Conservation (phyloP, 2,888 invertebrate species). For the Scaptomyza tumidula region DNA sequence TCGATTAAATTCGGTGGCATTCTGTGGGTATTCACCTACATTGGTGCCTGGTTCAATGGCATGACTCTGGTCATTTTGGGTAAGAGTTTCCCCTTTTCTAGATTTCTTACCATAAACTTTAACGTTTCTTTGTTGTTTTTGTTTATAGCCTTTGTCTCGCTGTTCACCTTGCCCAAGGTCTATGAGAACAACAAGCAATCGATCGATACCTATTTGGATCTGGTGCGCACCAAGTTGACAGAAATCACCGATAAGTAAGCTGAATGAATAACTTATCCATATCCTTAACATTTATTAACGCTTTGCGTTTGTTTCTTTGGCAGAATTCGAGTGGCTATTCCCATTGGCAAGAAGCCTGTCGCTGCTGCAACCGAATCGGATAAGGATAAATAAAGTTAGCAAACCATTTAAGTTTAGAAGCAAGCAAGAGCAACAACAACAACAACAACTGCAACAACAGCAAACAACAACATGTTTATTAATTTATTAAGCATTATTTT, state of each 20-base stretch:
- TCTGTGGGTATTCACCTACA: slow-evolving; percentile 98
- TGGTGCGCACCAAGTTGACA: slow-evolving; percentile 94
- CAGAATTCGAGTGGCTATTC: slow-evolving; percentile 94
- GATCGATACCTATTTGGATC: slow-evolving; percentile 95
- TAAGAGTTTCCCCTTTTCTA: slow-evolving; percentile 84
- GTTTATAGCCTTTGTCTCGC: slow-evolving; percentile 92
- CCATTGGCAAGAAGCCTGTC: slow-evolving; percentile 93
- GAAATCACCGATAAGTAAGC: slow-evolving; percentile 95
- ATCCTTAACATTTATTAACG: no score
- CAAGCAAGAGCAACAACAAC: slow-evolving; percentile 32
- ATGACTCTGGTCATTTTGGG: slow-evolving; percentile 98
- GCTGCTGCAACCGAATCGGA: slow-evolving; percentile 86
- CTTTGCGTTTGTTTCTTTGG: no score
- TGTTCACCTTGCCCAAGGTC: slow-evolving; percentile 98
- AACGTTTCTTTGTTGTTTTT: no score
- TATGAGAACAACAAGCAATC: slow-evolving; percentile 97
- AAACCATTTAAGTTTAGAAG: slow-evolving; percentile 44
- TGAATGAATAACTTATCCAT: no score
- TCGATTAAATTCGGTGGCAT: slow-evolving; percentile 97
- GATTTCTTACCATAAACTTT: slow-evolving; percentile 10
- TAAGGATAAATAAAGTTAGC: slow-evolving; percentile 90
- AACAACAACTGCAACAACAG: slow-evolving; percentile 37
- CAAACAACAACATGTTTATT: slow-evolving; percentile 69
- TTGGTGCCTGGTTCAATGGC: slow-evolving; percentile 99
- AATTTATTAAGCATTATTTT: slow-evolving; percentile 80